Evolutionary conservation across 64 coral and sea anemone species (phyloP).

Genomic region (Porites lutea): DNA sequence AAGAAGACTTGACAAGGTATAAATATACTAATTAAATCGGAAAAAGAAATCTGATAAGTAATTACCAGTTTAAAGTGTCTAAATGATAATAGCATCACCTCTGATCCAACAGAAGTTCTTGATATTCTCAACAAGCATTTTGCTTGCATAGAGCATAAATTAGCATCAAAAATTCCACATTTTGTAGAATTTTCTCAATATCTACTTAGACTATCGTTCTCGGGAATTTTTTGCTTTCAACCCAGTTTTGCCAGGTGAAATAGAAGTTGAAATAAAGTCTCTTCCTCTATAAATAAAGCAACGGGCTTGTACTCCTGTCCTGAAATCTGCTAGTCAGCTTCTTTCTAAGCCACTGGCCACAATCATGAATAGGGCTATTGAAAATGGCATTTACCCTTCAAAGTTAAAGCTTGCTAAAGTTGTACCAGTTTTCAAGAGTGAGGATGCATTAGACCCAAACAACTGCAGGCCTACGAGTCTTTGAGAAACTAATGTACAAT

Average conservation of each 20-base stretch:
- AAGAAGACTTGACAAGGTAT: constrained; percentile 27
- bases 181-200: not conserved
- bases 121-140: too few species aligned
- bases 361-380: not conserved
- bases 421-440: too few species aligned
- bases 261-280: constrained; percentile 5
- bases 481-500: not conserved
- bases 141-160: too few species aligned
- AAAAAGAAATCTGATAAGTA: not conserved
- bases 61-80: constrained; percentile 9
- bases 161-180: constrained; percentile 3
- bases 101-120: constrained; percentile 8
- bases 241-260: not conserved
- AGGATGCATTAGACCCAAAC: not conserved
- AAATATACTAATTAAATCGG: not conserved
- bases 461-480: not conserved
- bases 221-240: not conserved
- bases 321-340: not conserved
- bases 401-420: too few species aligned
- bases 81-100: not conserved
- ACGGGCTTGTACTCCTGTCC: not conserved
- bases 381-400: not conserved
- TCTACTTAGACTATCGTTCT: not conserved
- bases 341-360: not conserved
- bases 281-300: not conserved